Evolutionary conservation across 64 coral and sea anemone species (phyloP).

Genomic region (Platygyra sinensis): DNA sequence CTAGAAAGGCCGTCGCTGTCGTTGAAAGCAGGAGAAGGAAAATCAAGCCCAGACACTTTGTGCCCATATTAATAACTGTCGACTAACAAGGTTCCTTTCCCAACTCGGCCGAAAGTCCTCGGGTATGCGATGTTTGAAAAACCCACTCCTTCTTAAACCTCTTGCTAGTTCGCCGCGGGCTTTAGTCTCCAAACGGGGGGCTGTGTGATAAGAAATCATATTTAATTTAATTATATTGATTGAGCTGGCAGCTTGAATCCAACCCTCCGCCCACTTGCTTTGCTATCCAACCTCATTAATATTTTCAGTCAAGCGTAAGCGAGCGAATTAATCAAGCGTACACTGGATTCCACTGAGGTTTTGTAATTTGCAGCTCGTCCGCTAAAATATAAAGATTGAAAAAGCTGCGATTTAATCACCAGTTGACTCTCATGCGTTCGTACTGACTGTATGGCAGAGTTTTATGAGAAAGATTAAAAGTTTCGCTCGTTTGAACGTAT

Average conservation of each 20-base stretch:
- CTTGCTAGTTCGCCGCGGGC: neutral
- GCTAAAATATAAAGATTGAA: no score
- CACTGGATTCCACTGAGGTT: no score
- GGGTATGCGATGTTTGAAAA: neutral
- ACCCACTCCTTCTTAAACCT: neutral
- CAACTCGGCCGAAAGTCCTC: neutral
- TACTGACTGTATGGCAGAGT: no score
- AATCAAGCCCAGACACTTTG: neutral
- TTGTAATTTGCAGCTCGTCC: no score
- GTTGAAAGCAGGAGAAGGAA: neutral
- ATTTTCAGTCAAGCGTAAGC: neutral
- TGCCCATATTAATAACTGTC: neutral
- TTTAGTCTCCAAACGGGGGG: neutral
- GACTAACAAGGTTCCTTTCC: neutral
- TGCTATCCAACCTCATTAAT: neutral
- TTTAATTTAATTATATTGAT: conserved; percentile 6
- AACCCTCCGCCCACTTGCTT: neutral
- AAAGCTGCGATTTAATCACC: no score
- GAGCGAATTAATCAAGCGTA: neutral
- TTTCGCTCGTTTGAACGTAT: no score
- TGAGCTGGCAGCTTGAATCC: neutral
- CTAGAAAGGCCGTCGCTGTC: neutral
- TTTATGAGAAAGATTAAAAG: no score
- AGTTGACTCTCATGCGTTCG: no score
- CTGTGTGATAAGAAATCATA: neutral